Percentiles rank a stretch among this genome's conserved stretches.
These are phyloP conservation scores for Bombus soroeensis DNA, from an alignment of 1,140 invertebrate species.

Conservation along the genomic window DNA sequence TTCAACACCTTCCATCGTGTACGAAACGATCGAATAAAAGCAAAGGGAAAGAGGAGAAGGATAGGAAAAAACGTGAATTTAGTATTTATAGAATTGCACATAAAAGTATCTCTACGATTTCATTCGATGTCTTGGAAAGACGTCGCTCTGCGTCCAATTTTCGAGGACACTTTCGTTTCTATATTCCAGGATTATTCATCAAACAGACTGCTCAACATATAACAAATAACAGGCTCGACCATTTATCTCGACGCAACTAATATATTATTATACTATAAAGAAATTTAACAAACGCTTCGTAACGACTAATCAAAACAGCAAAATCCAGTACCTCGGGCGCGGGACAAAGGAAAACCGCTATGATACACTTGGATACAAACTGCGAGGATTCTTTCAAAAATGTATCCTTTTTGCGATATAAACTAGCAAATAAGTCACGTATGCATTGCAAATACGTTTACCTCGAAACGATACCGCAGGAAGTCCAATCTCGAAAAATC, in stretches of 20 bases:
- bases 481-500: too few species aligned
- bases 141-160: constrained; percentile 47
- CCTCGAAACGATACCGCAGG: constrained; percentile 20
- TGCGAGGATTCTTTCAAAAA: constrained; percentile 44
- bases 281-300: constrained; percentile 61
- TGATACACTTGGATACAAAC: constrained; percentile 29
- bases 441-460: background rate
- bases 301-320: constrained; percentile 57
- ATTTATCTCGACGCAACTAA: constrained; percentile 35
- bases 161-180: background rate
- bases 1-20: background rate
- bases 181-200: background rate
- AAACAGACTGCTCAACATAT: constrained; percentile 23
- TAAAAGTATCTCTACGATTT: constrained; percentile 9
- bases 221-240: constrained; percentile 29
- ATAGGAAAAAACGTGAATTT: background rate
- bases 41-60: background rate
- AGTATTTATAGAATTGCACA: background rate
- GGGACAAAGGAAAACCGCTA: constrained; percentile 33
- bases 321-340: constrained; percentile 49
- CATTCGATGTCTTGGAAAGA: constrained; percentile 6
- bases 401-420: constrained; percentile 31
- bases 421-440: constrained; percentile 8
- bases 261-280: constrained; percentile 54
- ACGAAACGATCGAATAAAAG: background rate